A percentile compares a stretch with the other conserved stretches of the same genome.
phyloP scores from a whole-genome alignment of 1,140 invertebrate genomes.

The Drosophila suzukii region DNA sequence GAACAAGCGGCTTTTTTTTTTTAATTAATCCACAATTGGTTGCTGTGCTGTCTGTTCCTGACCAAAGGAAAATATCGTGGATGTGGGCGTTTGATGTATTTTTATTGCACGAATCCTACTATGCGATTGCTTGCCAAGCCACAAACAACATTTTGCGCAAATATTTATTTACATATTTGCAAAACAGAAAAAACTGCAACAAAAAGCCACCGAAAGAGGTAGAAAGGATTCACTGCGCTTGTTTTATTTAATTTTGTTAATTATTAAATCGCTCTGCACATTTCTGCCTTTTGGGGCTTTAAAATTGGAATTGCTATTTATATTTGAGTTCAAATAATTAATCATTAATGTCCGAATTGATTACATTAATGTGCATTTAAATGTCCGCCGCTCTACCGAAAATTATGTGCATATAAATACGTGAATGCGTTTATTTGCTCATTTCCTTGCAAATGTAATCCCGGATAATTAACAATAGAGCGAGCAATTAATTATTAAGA shows the following conservation, averaged over 20 bases:
- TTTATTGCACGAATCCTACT: conserved; percentile 12
- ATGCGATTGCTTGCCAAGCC: conserved; percentile 42
- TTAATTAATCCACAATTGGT: conserved; percentile 59
- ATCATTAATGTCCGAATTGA: conserved; percentile 68
- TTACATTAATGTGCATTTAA: conserved; percentile 54
- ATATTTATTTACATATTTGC: conserved; percentile 60
- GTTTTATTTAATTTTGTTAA: conserved; percentile 65
- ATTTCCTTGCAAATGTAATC: conserved; percentile 23
- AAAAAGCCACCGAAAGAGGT: neutral
- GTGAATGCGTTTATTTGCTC: conserved; percentile 1
- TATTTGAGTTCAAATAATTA: conserved; percentile 65
- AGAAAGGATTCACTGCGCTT: conserved; percentile 24
- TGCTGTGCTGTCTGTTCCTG: conserved; percentile 1
- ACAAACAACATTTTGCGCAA: conserved; percentile 57
- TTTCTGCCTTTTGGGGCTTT: conserved; percentile 16
- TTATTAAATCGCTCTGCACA: conserved; percentile 53
- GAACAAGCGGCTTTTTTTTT: conserved; percentile 37
- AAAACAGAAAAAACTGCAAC: neutral
- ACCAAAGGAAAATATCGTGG: neutral
- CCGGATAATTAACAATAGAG: conserved; percentile 4
- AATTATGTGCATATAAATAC: neutral
- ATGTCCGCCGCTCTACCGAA: conserved; percentile 22
- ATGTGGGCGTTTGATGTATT: conserved; percentile 12
- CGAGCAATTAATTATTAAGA: conserved; percentile 18
- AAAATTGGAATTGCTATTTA: conserved; percentile 44